Percentiles rank a stretch among this genome's conserved stretches.
Conservation (phyloP, 1,140 invertebrate species). For the Archivesica marissinica region DNA sequence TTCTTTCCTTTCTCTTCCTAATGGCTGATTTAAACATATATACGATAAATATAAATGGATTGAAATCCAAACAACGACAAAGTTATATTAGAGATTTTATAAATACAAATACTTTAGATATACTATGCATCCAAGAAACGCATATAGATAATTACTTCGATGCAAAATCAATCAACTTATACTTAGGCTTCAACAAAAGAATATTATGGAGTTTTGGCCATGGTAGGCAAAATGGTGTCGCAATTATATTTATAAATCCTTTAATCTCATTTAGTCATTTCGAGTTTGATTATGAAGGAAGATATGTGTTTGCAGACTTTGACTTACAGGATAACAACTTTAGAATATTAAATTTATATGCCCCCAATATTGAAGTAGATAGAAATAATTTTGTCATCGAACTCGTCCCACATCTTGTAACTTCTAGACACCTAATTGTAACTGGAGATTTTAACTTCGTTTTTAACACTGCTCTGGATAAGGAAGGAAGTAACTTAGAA, state of each 20-base stretch:
- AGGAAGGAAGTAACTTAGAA: constrained; percentile 62
- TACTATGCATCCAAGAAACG: constrained; percentile 41
- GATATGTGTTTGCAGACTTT: constrained; percentile 60
- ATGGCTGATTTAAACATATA: constrained; percentile 27
- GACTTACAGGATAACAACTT: constrained; percentile 5
- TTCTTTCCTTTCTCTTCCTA: too few relatives aligned
- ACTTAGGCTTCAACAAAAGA: background rate
- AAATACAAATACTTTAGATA: background rate
- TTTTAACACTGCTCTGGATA: constrained; percentile 57
- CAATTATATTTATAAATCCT: background rate
- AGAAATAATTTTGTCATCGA: constrained; percentile 58
- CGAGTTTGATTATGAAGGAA: constrained; percentile 64
- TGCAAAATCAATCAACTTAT: background rate
- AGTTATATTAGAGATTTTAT: constrained; percentile 18
- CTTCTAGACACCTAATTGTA: constrained; percentile 49
- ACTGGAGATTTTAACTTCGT: constrained; percentile 48
- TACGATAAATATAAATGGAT: constrained; percentile 46
- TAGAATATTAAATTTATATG: constrained; percentile 64
- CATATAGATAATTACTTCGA: constrained; percentile 2
- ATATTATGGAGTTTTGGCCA: constrained; percentile 13
- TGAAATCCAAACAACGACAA: constrained; percentile 4
- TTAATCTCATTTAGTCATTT: constrained; percentile 27
- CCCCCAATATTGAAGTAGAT: constrained; percentile 45
- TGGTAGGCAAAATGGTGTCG: background rate
- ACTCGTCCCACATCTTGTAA: constrained; percentile 46